Evolutionary conservation across 2,888 invertebrate species (phyloP).

Genomic region (Bursaphelenchus okinawaensis): DNA sequence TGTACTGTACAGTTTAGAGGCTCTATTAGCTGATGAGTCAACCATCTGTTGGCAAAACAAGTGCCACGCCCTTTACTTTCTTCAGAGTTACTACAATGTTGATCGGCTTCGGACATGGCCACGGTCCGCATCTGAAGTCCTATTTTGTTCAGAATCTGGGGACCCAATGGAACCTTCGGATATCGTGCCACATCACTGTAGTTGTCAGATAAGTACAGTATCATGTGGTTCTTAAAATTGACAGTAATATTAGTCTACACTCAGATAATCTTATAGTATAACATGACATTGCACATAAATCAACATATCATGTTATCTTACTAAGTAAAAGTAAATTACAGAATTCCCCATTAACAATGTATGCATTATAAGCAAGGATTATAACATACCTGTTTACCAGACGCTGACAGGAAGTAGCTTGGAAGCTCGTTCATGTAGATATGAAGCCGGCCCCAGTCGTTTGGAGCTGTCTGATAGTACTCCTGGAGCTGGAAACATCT

Average conservation of each 20-base stretch:
- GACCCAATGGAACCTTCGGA: not conserved
- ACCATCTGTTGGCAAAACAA: not conserved
- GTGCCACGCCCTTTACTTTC: not conserved
- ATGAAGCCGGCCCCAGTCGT: constrained; percentile 4
- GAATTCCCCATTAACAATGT: too few species aligned
- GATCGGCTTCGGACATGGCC: not conserved
- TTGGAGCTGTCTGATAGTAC: constrained; percentile 1
- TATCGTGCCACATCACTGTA: not conserved
- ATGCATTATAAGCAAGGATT: too few species aligned
- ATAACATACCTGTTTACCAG: not conserved
- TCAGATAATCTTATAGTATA: too few species aligned
- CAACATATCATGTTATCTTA: too few species aligned
- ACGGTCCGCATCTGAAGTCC: not conserved
- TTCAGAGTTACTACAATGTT: not conserved
- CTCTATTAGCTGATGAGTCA: not conserved
- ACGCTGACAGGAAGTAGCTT: not conserved
- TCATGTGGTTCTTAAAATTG: not conserved
- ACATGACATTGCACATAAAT: too few species aligned
- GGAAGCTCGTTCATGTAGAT: constrained; percentile 3
- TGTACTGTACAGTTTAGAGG: constrained; percentile 9
- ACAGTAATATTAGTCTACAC: too few species aligned
- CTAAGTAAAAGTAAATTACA: too few species aligned
- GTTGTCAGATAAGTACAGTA: not conserved
- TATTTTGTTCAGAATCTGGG: not conserved
- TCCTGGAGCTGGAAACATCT: constrained; percentile 1